A percentile compares a stretch with the other conserved stretches of the same genome.
Evolutionary conservation across 2,113 vertebrate species (phyloP).

Genomic region (Oostethus manadensis): DNA sequence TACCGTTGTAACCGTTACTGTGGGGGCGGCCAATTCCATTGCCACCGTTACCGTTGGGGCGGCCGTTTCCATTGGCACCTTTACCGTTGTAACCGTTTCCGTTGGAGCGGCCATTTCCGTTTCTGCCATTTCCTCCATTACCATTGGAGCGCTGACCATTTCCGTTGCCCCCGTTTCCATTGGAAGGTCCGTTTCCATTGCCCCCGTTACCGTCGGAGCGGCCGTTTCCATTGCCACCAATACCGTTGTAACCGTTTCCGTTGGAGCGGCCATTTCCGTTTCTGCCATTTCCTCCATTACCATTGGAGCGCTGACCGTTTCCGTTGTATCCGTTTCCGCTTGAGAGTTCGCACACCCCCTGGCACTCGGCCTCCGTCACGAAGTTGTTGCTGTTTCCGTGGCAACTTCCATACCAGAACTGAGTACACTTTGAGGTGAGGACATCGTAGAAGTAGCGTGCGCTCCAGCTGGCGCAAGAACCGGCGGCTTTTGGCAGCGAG

Average conservation of each 20-base stretch:
- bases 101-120: background rate
- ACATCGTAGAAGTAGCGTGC: slow-evolving; percentile 82
- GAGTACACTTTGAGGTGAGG: slow-evolving; percentile 76
- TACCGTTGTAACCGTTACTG: too few relatives aligned
- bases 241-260: background rate
- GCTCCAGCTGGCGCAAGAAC: slow-evolving; percentile 81
- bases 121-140: background rate
- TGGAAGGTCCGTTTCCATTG: background rate
- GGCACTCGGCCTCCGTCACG: background rate
- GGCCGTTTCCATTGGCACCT: background rate
- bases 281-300: background rate
- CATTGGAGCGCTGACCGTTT: background rate
- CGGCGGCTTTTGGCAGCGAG: slow-evolving; percentile 81
- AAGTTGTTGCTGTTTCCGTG: slow-evolving; percentile 63
- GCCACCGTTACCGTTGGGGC: background rate
- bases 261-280: background rate
- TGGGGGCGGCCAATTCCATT: background rate
- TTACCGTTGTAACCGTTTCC: background rate
- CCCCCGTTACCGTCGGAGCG: background rate
- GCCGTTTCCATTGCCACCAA: background rate
- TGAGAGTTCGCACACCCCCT: background rate
- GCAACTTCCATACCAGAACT: slow-evolving; percentile 95
- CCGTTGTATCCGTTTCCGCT: background rate
- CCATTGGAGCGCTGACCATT: background rate
- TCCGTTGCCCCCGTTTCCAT: background rate